These are phyloP conservation scores for Erpetoichthys calabaricus DNA, from an alignment of 2,797 vertebrate genomes.

Conservation along the genomic window DNA sequence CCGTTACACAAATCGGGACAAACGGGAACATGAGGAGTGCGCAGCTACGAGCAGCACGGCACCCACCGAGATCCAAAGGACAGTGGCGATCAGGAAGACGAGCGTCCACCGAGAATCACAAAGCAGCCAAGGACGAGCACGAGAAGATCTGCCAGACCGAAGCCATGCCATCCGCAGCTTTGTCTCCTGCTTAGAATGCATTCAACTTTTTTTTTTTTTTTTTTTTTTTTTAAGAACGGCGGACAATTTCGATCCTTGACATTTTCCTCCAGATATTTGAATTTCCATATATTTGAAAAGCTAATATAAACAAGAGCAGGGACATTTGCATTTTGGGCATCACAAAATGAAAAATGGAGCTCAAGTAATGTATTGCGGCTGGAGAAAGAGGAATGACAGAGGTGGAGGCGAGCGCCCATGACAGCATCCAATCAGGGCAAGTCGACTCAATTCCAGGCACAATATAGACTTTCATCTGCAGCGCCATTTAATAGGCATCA, in stretches of 20 bases:
- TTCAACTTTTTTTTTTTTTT: no score
- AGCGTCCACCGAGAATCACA: no score
- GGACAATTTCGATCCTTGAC: slow-evolving; percentile 48
- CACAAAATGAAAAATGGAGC: slow-evolving; percentile 62
- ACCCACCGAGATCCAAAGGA: no score
- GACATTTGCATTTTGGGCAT: slow-evolving; percentile 58
- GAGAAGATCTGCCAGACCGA: no score
- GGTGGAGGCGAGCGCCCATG: slow-evolving; percentile 41
- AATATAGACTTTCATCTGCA: slow-evolving; percentile 56
- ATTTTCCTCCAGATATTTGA: slow-evolving; percentile 57
- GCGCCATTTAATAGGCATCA: slow-evolving; percentile 59
- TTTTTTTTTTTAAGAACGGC: slow-evolving; percentile 18
- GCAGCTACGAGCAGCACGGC: no score
- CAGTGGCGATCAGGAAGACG: no score
- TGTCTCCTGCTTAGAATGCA: no score
- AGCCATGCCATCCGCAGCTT: no score
- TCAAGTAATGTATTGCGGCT: slow-evolving; percentile 46
- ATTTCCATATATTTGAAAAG: slow-evolving; percentile 72
- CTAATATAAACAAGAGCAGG: slow-evolving; percentile 65
- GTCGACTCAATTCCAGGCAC: slow-evolving; percentile 64
- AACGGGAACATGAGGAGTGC: no score
- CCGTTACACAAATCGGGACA: no score
- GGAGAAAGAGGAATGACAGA: slow-evolving; percentile 53
- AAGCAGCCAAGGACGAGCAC: no score
- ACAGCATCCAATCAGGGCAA: slow-evolving; percentile 44